Evolutionary conservation across 30 jellyfish, hydroid and myxozoan genomes (phyloP), one percentile per base, ranked within the genome.

Genomic region (Phacellophora camtschatica): DNA sequence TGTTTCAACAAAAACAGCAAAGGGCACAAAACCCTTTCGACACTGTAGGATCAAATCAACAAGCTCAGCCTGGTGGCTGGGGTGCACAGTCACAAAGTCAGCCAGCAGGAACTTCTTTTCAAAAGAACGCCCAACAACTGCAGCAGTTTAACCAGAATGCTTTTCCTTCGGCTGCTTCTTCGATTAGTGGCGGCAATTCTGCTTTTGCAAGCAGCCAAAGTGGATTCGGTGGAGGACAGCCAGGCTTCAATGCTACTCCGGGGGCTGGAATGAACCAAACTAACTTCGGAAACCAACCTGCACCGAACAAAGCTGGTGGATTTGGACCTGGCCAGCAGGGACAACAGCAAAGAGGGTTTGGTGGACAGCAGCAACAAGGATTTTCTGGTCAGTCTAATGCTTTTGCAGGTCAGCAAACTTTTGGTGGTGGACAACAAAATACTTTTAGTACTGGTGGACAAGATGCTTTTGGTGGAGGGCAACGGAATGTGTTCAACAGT

Each of bases 11-110:
- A 41, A 95, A 90, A 72, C 97, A 82, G 48, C 97, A 90, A 64
- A 80, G 65, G 83, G 87, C 98, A 16, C 87, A 75, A 33, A 92
- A 92, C 36, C 98, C 98, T 2, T 90, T 90, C 62, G 95, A 90
- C n/a, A 58, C 82, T 16, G 73, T 59, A 6, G 78, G 62, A 8
- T 31, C 66, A 23, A 55, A 62, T 29, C 18, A 24, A 5, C 89
- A 68, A 19, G 30, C 41, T 25, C 94, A 79, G 36, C n/a, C 66
- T 5, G 39, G 76, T 31, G 61, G 43, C 10, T 80, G 91, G 91
- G 91, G 91, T 43, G 58, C 55, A 24, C 51, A 36, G 84, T 48
- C 83, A 13, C 61, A 25, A 1, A 23, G 62, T 6, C 81, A 66
- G 24, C 13, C 58, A 9, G 50, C 24, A 10, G 76, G 57, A 0